Evolutionary conservation across 2,113 vertebrate species (phyloP), one percentile per base, ranked within the genome.

Genomic region (Nesospiza acunhae): DNA sequence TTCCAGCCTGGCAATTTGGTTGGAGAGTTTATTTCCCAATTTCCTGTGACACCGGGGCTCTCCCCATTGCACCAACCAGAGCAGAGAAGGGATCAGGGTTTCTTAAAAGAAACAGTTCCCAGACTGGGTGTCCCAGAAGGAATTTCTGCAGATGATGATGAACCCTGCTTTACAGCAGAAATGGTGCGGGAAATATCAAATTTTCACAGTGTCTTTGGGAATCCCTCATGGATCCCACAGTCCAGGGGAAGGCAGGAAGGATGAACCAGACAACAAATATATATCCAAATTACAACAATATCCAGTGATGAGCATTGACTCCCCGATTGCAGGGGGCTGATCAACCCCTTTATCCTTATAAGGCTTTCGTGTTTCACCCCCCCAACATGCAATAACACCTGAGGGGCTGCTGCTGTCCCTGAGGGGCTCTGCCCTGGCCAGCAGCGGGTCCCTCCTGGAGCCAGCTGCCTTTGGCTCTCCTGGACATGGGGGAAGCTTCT

Each of bases 41-140:
- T 74, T 58, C 44, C 18, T 0, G 0, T 44, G 68, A 7, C 27
- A 37, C 37, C 22, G 13, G 21, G 11, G 35, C 28, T 56, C 22
- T 42, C 20, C 35, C 27, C 16, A 23, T 47, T 31, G 24, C 37
- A 72, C 26, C 42, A 49, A 4, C 12, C 50, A 37, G 50, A 19
- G 31, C 0, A 42, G 35, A 50, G 44, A 31, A 44, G 11, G 3
- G 68, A 37, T 4, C 5, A 2, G 20, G 8, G 15, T 74, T 67
- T 74, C 18, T 16, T 11, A 20, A 59, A 59, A 52, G 10, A 33
- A 72, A 23, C 16, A 50, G 59, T 6, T 20, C 23, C 33, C 46
- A 52, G 37, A 4, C 1, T 44, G 50, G 23, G 10, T 24, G 13
- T 44, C 33, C 44, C 46, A 66, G 60, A 14, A 66, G 44, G 37